Conservation (phyloP, 2,888 invertebrate genomes). For the Drosophila mayaguana region DNA sequence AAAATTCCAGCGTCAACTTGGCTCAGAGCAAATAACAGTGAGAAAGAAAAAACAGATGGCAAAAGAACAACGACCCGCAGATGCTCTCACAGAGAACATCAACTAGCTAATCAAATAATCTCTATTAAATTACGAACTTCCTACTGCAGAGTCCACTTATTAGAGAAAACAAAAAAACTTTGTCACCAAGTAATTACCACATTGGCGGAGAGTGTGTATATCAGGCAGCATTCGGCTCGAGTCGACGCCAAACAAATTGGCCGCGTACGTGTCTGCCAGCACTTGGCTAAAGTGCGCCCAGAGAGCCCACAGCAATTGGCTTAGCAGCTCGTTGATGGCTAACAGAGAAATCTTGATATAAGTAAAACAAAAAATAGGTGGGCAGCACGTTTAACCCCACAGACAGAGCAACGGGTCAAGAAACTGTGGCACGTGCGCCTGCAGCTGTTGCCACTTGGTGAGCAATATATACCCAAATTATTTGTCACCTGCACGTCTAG, state of each 20-base stretch:
- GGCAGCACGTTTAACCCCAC: constrained; percentile 39
- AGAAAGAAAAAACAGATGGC: background rate
- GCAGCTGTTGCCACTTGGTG: constrained; percentile 31
- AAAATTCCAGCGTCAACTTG: constrained; percentile 59
- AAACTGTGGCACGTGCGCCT: constrained; percentile 41
- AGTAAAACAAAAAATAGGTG: constrained; percentile 33
- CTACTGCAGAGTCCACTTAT: background rate
- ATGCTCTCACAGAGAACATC: constrained; percentile 24
- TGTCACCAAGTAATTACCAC: constrained; percentile 19
- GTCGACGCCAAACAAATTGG: constrained; percentile 40
- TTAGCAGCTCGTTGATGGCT: constrained; percentile 25
- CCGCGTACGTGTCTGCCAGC: constrained; percentile 40
- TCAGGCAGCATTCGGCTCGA: background rate
- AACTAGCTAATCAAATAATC: background rate
- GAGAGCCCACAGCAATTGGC: constrained; percentile 33
- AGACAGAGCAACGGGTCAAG: constrained; percentile 49
- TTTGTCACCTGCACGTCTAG: constrained; percentile 24
- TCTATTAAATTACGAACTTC: background rate
- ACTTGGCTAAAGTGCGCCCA: constrained; percentile 18
- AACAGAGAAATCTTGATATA: constrained; percentile 49
- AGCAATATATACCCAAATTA: constrained; percentile 27
- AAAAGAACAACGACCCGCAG: constrained; percentile 9
- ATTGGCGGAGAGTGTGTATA: constrained; percentile 9
- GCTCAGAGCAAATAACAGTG: constrained; percentile 22
- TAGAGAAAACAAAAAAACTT: background rate